Conservation (phyloP, 2,888 invertebrate species). For the Agrotis exclamationis region DNA sequence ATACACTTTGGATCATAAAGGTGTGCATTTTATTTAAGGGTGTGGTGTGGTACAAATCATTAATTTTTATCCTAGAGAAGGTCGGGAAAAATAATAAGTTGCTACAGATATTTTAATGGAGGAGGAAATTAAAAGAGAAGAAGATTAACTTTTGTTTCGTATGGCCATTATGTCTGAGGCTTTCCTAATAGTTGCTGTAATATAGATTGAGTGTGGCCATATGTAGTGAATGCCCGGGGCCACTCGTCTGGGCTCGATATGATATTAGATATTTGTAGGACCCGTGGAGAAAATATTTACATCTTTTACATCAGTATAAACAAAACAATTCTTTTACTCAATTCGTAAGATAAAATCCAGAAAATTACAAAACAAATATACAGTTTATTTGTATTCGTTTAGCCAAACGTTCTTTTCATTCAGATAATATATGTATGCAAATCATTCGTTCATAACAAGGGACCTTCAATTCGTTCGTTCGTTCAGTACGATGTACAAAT, state of each 20-base stretch:
- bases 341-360: constrained; percentile 20
- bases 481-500: constrained; percentile 57
- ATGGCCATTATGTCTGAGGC: no score
- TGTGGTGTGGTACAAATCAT: no score
- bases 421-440: constrained; percentile 63
- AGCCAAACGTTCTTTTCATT: constrained; percentile 45
- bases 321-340: neutral
- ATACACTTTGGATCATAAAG: no score
- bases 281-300: neutral
- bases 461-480: constrained; percentile 58
- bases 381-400: constrained; percentile 37
- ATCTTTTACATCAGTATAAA: neutral
- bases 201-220: no score
- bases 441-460: constrained; percentile 64
- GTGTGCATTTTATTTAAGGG: no score
- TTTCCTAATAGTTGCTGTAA: no score
- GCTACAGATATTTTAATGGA: no score
- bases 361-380: constrained; percentile 50
- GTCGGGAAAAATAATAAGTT: no score
- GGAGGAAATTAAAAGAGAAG: no score
- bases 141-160: no score
- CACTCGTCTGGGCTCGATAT: neutral
- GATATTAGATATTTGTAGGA: neutral
- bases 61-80: no score
- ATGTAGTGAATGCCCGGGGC: no score